phyloP scores from a whole-genome alignment of 1,140 invertebrate genomes.

The Artemia franciscana region DNA sequence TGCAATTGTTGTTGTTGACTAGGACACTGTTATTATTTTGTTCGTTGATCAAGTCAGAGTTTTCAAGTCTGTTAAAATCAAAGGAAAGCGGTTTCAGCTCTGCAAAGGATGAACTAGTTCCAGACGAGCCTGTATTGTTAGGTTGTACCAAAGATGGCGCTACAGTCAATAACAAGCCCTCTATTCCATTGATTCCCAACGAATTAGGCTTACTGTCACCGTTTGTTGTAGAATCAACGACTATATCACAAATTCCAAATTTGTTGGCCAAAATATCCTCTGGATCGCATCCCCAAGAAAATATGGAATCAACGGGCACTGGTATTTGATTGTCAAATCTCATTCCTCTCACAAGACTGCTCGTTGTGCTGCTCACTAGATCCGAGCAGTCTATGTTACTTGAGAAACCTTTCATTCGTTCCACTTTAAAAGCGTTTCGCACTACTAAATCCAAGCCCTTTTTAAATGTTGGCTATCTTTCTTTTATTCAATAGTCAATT shows the following conservation, averaged over 20 bases:
- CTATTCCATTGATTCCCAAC: constrained; percentile 29
- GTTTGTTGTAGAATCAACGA: constrained; percentile 7
- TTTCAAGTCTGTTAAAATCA: constrained; percentile 39
- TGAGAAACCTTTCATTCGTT: not conserved
- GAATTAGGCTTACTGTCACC: not conserved
- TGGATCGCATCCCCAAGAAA: constrained; percentile 10
- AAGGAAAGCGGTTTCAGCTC: constrained; percentile 62
- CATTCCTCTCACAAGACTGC: constrained; percentile 1
- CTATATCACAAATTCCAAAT: constrained; percentile 8
- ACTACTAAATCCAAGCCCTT: too few relatives aligned
- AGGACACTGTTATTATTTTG: constrained; percentile 11
- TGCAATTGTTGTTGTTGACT: constrained; percentile 25
- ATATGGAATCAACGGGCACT: constrained; percentile 10
- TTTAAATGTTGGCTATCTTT: too few relatives aligned
- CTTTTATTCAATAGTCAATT: too few relatives aligned
- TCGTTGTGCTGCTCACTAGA: not conserved
- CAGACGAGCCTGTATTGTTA: constrained; percentile 18
- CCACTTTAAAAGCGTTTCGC: not conserved
- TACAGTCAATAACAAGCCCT: constrained; percentile 31
- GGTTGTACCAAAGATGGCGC: constrained; percentile 5
- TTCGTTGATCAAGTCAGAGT: constrained; percentile 33
- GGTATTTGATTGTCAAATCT: constrained; percentile 9
- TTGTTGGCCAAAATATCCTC: constrained; percentile 9
- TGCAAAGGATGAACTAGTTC: constrained; percentile 26
- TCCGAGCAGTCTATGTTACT: not conserved